phyloP scores from a whole-genome alignment of 2,888 invertebrate genomes.

The Hirtodrosophila trivittata region DNA sequence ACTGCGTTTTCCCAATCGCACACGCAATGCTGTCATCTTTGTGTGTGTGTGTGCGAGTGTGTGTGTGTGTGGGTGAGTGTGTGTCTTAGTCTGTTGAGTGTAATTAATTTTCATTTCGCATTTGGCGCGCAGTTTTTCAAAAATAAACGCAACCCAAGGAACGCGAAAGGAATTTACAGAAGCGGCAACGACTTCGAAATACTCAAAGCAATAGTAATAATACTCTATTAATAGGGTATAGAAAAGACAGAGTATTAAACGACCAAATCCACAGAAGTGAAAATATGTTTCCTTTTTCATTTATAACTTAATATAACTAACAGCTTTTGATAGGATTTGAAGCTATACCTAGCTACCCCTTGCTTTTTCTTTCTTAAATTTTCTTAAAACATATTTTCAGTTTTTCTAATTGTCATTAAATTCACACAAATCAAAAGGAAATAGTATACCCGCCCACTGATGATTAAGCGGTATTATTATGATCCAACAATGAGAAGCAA shows the following conservation, averaged over 20 bases:
- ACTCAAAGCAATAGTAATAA: not conserved
- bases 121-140: constrained; percentile 51
- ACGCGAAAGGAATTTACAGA: not conserved
- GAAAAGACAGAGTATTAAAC: no score
- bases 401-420: no score
- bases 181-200: not conserved
- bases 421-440: no score
- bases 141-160: constrained; percentile 46
- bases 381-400: no score
- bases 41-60: constrained; percentile 3
- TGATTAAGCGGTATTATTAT: constrained; percentile 33
- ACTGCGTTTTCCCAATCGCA: constrained; percentile 14
- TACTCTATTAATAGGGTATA: no score
- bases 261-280: no score
- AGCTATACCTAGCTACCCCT: no score
- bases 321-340: no score
- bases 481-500: constrained; percentile 57
- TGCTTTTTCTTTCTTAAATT: no score
- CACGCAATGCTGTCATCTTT: constrained; percentile 38
- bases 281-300: no score
- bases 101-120: constrained; percentile 67
- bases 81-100: constrained; percentile 33
- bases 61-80: constrained; percentile 7
- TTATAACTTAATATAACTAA: no score
- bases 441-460: no score